Base-by-base conservation (phyloP, 92 coral and sea anemone species). In the Porites divaricata region DNA sequence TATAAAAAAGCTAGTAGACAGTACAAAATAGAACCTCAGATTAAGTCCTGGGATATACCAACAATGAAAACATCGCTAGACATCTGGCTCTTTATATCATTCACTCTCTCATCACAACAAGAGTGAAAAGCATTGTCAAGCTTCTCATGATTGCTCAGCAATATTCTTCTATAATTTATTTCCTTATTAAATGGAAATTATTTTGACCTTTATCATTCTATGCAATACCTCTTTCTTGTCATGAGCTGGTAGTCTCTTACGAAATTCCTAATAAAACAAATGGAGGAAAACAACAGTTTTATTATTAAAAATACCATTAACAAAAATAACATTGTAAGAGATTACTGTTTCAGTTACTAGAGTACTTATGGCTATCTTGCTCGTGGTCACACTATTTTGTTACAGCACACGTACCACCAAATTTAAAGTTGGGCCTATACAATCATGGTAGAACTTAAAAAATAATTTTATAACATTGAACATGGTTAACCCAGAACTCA, bases 191-290 rank as follows among this genome's bases (percentile, higher is more conserved):
- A 0, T 2, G 2, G 16, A 54, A 0, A 54, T 11, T 2, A 54
- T 2, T 7, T 70, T 14, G 17, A 45, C 45, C 45, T 35, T 35
- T 35, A 35, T 35, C 45, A 35, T 70, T 45, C 20, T 41, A 74
- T 6, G 7, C 1, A 14, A 23, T 80, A 85, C 96, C 92, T 88
- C 84, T 85, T 79, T 93, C 95, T 88, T 85, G 72, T 78, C 73
- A 70, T 81, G 88, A 19, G 96, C 89, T 63, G 96, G 96, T 64
- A 93, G 80, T 57, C 75, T 85, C 72, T 69, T 85, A 62, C 94
- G 80, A 63, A 93, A 93, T 50, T 84, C 90, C 96, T 93, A 71
- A 4, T 45, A 72, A n/a, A 70, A 63, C 16, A 67, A 66, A 74
- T 24, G 51, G 15, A 58, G 28, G 28, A 4, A 66, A 12, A 65